Base-by-base conservation (phyloP, 2,113 vertebrate species). In the Phaethon lepturus region DNA sequence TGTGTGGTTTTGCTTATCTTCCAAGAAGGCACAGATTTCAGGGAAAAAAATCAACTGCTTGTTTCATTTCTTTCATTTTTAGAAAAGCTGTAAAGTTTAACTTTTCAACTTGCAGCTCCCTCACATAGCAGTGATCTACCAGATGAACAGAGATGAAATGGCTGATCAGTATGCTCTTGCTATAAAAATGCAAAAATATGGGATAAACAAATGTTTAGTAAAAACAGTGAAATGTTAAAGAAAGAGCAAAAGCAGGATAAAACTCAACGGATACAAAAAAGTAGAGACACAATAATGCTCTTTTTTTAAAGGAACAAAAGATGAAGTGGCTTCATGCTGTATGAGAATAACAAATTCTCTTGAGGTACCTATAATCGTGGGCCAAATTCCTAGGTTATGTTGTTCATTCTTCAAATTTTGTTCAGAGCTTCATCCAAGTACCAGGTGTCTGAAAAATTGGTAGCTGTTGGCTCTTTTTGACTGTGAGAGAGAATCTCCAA, bases 1-100 rank as follows among this genome's bases (percentile, higher is more conserved):
- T 53, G 2, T 47, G 35, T 84, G 25, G 11, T 91, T 91, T 83
- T 77, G 63, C 23, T 13, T 84, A n/a, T 84, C 67, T 72, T 77
- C 38, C n/a, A 84, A 91, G 52, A 88, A 93, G 38, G 22, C 40
- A 92, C 14, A 90, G 76, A 66, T 74, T 86, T 66, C 7, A 11
- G 7, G 0, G 4, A 14, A 8, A 68, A 52, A 4, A 17, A 33
- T 38, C 2, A 18, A 35, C 35, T 84, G 10, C 16, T 88, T 90
- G 5, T 67, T 87, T 87, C 0, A 44, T 79, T 93, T 58, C 7
- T 85, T 89, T 75, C 35, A 28, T 68, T 91, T 95, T 89, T 79
- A 94, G 81, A 88, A 93, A 87, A 91, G 60, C 20, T 77, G 60
- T 72, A 45, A 95, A 71, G 53, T 76, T 89, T 72, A 74, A 66